Conservation (phyloP, 2,888 invertebrate species). For the Lepidochitona cinerea region DNA sequence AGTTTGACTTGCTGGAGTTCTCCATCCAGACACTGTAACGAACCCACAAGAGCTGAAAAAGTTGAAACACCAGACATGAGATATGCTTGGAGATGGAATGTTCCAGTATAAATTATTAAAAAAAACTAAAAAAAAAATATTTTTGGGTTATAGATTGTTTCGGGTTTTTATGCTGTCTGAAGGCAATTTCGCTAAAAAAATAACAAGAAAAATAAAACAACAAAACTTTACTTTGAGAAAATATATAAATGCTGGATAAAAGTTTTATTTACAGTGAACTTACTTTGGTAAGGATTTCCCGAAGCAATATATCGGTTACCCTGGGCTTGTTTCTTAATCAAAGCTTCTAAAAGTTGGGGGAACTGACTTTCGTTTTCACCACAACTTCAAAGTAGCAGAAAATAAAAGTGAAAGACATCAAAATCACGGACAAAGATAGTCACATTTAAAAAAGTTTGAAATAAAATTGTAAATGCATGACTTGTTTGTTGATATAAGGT, state of each 20-base stretch:
- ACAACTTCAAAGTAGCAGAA: conserved; percentile 31
- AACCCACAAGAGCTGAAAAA: background rate
- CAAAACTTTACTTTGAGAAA: background rate
- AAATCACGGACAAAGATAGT: no score
- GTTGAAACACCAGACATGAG: background rate
- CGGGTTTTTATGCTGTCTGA: no score
- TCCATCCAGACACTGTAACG: conserved; percentile 76
- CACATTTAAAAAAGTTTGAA: no score
- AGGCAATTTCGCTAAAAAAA: no score
- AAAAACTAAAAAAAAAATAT: no score
- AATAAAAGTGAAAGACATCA: no score
- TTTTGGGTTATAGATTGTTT: no score
- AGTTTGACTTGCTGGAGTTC: conserved; percentile 85
- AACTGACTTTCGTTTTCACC: conserved; percentile 83
- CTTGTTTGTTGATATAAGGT: no score
- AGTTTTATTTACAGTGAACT: background rate
- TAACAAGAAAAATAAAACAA: background rate
- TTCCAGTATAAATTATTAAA: background rate
- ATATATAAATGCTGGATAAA: background rate
- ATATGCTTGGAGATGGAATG: background rate
- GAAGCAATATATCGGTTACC: background rate
- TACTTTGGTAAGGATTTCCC: background rate
- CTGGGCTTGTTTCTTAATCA: conserved; percentile 79
- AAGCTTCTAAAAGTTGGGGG: conserved; percentile 89
- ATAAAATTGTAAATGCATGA: no score